Evolutionary conservation across 2,113 vertebrate genomes (phyloP), one percentile per base, ranked within the genome.

Genomic region (Otocyon megalotis): DNA sequence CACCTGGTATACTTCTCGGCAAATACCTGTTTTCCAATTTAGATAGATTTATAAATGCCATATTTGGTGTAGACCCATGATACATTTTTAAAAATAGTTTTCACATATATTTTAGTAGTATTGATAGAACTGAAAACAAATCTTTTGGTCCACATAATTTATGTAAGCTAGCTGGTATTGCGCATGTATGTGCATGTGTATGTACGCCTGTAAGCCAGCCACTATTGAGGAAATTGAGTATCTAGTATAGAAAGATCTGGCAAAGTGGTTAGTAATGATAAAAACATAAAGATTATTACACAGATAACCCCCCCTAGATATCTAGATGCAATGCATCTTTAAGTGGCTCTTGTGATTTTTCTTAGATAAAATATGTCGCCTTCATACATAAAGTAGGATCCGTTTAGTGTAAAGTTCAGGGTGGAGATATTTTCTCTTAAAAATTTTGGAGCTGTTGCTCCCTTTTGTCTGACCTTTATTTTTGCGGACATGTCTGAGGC

Each of bases 361-460:
- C 50, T 96, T 84, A 65, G 30, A 62, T 53, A 92, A 53, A 60
- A 20, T 48, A 10, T 72, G 9, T 85, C 67, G 3, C 71, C 48
- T 94, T 96, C 13, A 80, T 77, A n/a, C 19, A 35, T 65, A 83
- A 95, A 84, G 48, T 93, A 80, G 84, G 62, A 53, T 81, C 5
- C 72, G 35, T 95, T 60, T 76, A 43, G n/a, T 80, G 50, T 82
- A 50, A 69, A 93, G 58, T 90, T 56, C 71, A 86, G 24, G 1
- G 50, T 91, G 37, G 90, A 83, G 77, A 86, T 72, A 48, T 74
- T 93, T 92, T 95, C 53, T 81, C 8, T 76, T 37, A 93, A 69
- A 92, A 92, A 90, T 35, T 81, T 92, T 76, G 71, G 50, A 80
- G 43, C 19, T 72, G n/a, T 54, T 79, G 15, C 19, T 82, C 0